These are phyloP conservation scores for Chaitophorus viminalis DNA, from an alignment of 2,888 invertebrate genomes.

Conservation along the genomic window DNA sequence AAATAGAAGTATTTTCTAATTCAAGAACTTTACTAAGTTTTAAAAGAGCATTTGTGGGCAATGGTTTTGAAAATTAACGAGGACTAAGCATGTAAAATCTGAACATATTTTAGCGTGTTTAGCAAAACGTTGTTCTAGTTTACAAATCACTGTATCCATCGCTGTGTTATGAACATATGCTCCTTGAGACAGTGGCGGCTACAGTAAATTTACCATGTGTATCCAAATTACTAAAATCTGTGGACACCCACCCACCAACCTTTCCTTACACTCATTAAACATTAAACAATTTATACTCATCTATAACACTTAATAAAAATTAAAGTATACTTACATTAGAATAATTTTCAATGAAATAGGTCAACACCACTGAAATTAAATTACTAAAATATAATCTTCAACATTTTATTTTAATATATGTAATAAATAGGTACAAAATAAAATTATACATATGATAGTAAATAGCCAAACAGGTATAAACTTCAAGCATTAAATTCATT, in stretches of 20 bases:
- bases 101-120: neutral
- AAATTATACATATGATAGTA: constrained; percentile 19
- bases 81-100: neutral
- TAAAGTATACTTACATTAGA: constrained; percentile 22
- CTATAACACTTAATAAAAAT: constrained; percentile 9
- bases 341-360: constrained; percentile 13
- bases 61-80: constrained; percentile 1
- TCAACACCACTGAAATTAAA: constrained; percentile 24
- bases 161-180: neutral
- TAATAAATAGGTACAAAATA: constrained; percentile 32
- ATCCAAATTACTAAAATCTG: neutral
- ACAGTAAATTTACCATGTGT: constrained; percentile 11
- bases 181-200: neutral
- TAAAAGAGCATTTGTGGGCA: neutral
- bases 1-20: constrained; percentile 10
- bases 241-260: constrained; percentile 14
- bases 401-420: constrained; percentile 19
- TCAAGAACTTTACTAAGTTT: neutral
- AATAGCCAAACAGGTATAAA: constrained; percentile 6
- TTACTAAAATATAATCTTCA: constrained; percentile 32
- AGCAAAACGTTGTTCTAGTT: constrained; percentile 15
- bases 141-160: constrained; percentile 8
- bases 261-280: constrained; percentile 10
- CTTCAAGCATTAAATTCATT: constrained; percentile 35
- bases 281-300: constrained; percentile 12